These are phyloP conservation scores for Willisornis vidua DNA, from an alignment of 2,113 vertebrate genomes.

Conservation along the genomic window DNA sequence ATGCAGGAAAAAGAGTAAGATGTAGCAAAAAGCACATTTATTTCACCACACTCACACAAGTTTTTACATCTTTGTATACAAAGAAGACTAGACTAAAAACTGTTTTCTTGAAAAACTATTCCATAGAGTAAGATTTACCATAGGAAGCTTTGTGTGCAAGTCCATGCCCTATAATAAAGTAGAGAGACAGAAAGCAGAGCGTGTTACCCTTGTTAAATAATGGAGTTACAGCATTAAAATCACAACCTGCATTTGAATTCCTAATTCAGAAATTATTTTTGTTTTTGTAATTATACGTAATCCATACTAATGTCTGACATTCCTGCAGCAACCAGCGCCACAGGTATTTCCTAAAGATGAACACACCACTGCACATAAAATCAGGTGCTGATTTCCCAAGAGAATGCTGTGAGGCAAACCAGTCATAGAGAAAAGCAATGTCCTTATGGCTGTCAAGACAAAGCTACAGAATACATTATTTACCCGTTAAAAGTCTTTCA, in stretches of 20 bases:
- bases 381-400: not conserved
- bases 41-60: not conserved
- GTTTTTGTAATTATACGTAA: not conserved
- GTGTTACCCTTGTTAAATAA: not conserved
- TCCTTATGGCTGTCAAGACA: not conserved
- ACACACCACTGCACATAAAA: not conserved
- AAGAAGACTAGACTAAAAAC: not conserved
- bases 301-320: not conserved
- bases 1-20: not conserved
- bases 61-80: conserved; percentile 1
- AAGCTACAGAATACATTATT: not conserved
- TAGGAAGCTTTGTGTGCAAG: not conserved
- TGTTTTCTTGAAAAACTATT: not conserved
- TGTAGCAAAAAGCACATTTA: conserved; percentile 39
- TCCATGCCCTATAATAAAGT: not conserved
- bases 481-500: conserved; percentile 11
- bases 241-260: not conserved
- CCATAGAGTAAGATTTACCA: not conserved
- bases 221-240: not conserved
- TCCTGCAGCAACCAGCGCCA: not conserved
- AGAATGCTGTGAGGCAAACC: not conserved
- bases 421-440: not conserved
- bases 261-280: not conserved
- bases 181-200: not conserved
- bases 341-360: not conserved